phyloP scores from a whole-genome alignment of 2,797 vertebrate genomes.

The Sebastes oblongus region DNA sequence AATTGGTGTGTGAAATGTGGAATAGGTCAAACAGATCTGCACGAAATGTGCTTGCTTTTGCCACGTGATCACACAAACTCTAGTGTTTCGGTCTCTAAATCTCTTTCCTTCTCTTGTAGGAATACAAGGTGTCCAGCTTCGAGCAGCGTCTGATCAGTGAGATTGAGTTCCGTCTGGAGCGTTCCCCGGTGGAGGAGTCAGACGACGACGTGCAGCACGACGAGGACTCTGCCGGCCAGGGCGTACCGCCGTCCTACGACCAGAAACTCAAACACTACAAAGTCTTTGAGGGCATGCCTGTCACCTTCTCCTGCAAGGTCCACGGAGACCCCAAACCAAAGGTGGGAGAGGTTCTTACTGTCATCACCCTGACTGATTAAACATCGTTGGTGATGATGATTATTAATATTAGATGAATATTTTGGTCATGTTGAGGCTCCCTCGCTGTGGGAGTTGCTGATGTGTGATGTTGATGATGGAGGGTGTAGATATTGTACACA shows the following conservation, averaged over 20 bases:
- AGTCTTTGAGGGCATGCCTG: constrained; percentile 97
- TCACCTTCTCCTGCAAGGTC: constrained; percentile 94
- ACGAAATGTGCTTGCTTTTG: not conserved
- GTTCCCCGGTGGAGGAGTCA: constrained; percentile 93
- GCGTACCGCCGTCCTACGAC: constrained; percentile 85
- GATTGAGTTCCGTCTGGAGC: constrained; percentile 96
- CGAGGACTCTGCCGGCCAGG: constrained; percentile 77
- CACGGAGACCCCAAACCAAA: constrained; percentile 94
- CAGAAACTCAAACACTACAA: constrained; percentile 96
- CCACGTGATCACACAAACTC: not conserved
- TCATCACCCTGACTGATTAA: not conserved
- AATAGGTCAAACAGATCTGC: not conserved
- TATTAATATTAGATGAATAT: constrained; percentile 2
- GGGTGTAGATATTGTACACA: constrained; percentile 21
- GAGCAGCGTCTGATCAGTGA: constrained; percentile 98
- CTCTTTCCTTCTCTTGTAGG: constrained; percentile 73
- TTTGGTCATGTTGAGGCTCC: not conserved
- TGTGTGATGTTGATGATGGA: constrained; percentile 53
- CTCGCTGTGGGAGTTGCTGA: constrained; percentile 29
- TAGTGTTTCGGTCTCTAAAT: not conserved
- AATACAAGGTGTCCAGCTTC: constrained; percentile 98
- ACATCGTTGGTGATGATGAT: not conserved
- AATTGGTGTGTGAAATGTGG: not conserved
- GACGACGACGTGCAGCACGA: constrained; percentile 90
- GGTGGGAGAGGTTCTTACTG: constrained; percentile 76